Percentiles rank a stretch among this genome's conserved stretches.
These are phyloP conservation scores for Pollachius pollachius DNA, from an alignment of 2,113 vertebrate species.

Conservation along the genomic window DNA sequence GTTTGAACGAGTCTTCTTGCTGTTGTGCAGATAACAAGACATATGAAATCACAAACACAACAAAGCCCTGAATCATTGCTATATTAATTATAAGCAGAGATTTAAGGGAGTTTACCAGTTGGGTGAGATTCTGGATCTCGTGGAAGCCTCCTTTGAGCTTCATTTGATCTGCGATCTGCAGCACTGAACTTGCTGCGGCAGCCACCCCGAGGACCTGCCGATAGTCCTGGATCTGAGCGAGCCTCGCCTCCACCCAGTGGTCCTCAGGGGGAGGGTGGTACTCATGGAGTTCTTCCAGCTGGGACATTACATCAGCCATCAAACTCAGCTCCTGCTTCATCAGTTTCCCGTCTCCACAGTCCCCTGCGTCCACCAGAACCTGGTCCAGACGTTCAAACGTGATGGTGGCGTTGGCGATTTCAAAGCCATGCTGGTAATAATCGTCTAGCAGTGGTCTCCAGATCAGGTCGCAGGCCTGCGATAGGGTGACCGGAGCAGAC, in stretches of 20 bases:
- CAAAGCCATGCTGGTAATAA: constrained; percentile 30
- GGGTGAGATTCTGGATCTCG: constrained; percentile 49
- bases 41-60: not conserved
- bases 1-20: constrained; percentile 58
- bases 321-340: constrained; percentile 59
- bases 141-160: constrained; percentile 61
- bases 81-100: not conserved
- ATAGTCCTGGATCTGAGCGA: constrained; percentile 63
- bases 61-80: not conserved
- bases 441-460: constrained; percentile 50
- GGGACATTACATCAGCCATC: constrained; percentile 41
- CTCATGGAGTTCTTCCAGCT: too few species aligned
- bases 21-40: constrained; percentile 31
- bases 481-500: constrained; percentile 26
- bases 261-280: not conserved
- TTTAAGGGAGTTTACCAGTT: constrained; percentile 57
- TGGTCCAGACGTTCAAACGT: constrained; percentile 58
- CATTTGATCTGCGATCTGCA: constrained; percentile 51
- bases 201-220: constrained; percentile 51
- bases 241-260: constrained; percentile 41
- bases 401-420: constrained; percentile 34
- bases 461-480: constrained; percentile 40
- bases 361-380: constrained; percentile 43
- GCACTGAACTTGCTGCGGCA: constrained; percentile 52
- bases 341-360: constrained; percentile 50